Percentiles rank a stretch among this genome's conserved stretches.
phyloP scores from a whole-genome alignment of 64 coral and sea anemone species.

The Stylophora pistillata region DNA sequence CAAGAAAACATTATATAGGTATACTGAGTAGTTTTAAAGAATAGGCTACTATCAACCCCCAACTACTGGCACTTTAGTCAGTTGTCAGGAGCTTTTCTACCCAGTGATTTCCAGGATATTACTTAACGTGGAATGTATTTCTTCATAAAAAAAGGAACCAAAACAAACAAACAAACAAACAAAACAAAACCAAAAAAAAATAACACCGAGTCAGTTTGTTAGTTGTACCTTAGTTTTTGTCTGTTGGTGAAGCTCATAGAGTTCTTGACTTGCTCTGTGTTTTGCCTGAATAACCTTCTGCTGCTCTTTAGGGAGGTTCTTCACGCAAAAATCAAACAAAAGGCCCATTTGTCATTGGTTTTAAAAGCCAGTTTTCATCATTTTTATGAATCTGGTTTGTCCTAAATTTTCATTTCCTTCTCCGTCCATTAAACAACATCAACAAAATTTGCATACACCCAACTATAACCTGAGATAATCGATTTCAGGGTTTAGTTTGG shows the following conservation, averaged over 20 bases:
- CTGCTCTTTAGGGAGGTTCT: slow-evolving; percentile 86
- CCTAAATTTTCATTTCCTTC: not conserved
- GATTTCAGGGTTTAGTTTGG: too few relatives aligned
- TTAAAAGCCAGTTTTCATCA: not conserved
- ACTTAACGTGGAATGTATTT: too few relatives aligned
- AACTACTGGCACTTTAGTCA: too few relatives aligned
- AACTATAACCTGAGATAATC: too few relatives aligned
- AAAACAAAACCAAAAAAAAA: not conserved
- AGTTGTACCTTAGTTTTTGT: slow-evolving; percentile 50
- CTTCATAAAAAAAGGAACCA: too few relatives aligned
- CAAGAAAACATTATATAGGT: not conserved
- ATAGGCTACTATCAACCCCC: too few relatives aligned
- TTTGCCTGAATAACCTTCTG: slow-evolving; percentile 83
- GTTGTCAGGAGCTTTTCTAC: too few relatives aligned
- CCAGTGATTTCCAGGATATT: too few relatives aligned
- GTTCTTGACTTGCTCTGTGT: slow-evolving; percentile 83
- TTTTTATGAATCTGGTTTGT: not conserved
- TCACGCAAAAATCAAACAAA: not conserved
- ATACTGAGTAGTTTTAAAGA: too few relatives aligned
- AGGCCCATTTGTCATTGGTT: not conserved
- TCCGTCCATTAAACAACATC: too few relatives aligned
- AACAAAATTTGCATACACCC: too few relatives aligned
- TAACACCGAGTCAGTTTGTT: not conserved
- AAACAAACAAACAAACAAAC: not conserved
- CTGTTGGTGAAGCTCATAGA: slow-evolving; percentile 77